These are phyloP conservation scores for Nomada hirtipes DNA, from an alignment of 2,888 invertebrate genomes.

Conservation along the genomic window DNA sequence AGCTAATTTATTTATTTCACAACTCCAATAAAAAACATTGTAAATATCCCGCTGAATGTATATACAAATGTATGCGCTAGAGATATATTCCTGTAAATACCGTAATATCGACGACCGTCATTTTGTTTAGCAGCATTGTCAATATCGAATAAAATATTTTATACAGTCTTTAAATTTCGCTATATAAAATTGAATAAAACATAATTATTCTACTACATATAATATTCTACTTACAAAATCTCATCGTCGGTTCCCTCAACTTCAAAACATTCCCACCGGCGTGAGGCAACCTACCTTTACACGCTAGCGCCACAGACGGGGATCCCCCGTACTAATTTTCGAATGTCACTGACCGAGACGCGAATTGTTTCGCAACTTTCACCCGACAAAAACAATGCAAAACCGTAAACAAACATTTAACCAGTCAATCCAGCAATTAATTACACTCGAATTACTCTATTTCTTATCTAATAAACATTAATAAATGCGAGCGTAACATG, in stretches of 20 bases:
- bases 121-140: constrained; percentile 35
- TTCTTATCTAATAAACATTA: not conserved
- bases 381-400: not conserved
- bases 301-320: constrained; percentile 25
- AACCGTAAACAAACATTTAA: not conserved
- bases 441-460: not conserved
- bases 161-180: constrained; percentile 33
- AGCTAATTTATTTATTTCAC: constrained; percentile 72
- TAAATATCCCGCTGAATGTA: constrained; percentile 53
- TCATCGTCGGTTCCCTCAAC: not conserved
- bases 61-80: constrained; percentile 25
- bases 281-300: not conserved
- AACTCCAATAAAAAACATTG: constrained; percentile 27
- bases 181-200: too few relatives aligned
- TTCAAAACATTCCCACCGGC: not conserved
- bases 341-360: constrained; percentile 28
- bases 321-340: constrained; percentile 10
- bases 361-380: constrained; percentile 19
- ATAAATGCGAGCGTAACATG: not conserved
- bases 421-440: not conserved
- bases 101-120: constrained; percentile 32
- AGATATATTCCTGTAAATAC: constrained; percentile 58
- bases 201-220: not conserved
- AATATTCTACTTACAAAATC: not conserved
- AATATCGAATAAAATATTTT: constrained; percentile 55